Conservation (phyloP, 1,140 invertebrate genomes). For the Andrena cerasifolii region DNA sequence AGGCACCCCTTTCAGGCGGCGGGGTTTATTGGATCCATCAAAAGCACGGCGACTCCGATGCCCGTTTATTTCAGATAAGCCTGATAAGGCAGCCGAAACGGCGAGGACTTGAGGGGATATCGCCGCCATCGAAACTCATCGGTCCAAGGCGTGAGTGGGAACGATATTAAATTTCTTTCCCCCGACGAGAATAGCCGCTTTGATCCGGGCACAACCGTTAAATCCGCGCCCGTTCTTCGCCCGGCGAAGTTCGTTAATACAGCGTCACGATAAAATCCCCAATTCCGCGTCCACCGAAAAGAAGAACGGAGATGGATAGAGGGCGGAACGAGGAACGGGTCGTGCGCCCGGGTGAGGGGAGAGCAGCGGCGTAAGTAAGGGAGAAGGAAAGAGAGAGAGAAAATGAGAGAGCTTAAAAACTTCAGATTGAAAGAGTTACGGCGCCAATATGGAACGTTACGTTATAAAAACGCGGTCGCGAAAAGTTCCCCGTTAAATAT, state of each 20-base stretch:
- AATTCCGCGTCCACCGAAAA: constrained; percentile 58
- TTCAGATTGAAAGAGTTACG: constrained; percentile 61
- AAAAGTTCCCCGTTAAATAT: constrained; percentile 58
- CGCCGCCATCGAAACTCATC: constrained; percentile 61
- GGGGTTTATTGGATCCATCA: constrained; percentile 21
- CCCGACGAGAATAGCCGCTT: constrained; percentile 55
- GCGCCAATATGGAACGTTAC: constrained; percentile 44
- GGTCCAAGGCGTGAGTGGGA: constrained; percentile 50
- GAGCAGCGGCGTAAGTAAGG: neutral
- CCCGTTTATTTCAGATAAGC: constrained; percentile 39
- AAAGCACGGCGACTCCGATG: neutral
- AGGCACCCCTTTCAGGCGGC: neutral
- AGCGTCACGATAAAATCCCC: constrained; percentile 68
- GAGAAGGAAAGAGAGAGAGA: neutral
- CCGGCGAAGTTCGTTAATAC: constrained; percentile 64
- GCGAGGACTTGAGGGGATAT: constrained; percentile 40
- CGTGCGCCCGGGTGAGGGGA: too few species aligned
- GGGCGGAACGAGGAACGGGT: neutral
- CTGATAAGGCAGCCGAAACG: constrained; percentile 43
- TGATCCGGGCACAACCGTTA: constrained; percentile 62
- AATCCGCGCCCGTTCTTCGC: constrained; percentile 62
- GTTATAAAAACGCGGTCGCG: constrained; percentile 32
- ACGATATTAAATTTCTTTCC: constrained; percentile 68
- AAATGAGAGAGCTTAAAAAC: neutral
- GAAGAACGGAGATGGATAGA: constrained; percentile 23